A percentile compares a stretch with the other conserved stretches of the same genome.
Evolutionary conservation across 2,797 vertebrate species (phyloP).

Genomic region (Cottoperca gobio): DNA sequence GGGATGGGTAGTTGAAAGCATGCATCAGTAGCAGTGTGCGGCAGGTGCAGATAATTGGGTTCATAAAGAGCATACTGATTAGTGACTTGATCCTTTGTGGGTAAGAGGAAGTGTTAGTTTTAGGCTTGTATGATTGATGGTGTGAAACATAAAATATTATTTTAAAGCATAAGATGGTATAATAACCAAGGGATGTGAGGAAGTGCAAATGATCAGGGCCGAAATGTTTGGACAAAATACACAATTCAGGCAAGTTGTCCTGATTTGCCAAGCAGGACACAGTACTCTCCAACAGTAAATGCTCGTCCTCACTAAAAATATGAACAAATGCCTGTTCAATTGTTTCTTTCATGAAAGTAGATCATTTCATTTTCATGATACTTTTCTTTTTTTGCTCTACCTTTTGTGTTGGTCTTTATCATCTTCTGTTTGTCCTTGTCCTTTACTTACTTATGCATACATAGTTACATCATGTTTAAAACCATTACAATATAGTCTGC

Average conservation of each 20-base stretch:
- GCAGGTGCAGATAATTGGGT: conserved; percentile 13
- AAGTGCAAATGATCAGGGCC: background rate
- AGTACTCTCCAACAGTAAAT: background rate
- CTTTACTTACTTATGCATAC: background rate
- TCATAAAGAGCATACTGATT: conserved; percentile 7
- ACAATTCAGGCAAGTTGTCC: background rate
- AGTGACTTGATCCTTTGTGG: background rate
- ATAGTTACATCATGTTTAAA: conserved; percentile 6
- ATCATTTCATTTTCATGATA: background rate
- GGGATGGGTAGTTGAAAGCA: conserved; percentile 6
- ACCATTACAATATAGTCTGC: background rate
- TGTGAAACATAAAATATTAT: background rate
- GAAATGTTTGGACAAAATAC: background rate
- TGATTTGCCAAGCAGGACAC: background rate
- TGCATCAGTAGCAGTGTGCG: background rate
- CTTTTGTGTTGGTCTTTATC: background rate
- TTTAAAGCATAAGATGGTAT: background rate
- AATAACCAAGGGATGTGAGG: background rate
- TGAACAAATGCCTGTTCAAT: background rate
- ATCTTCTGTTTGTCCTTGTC: background rate
- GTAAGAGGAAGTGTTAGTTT: background rate
- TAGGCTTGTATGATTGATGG: background rate
- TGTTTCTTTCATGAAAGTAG: background rate
- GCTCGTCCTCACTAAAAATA: background rate
- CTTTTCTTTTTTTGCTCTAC: background rate